Evolutionary conservation across 2,888 invertebrate species (phyloP).

Genomic region (Orchesellides sinensis): DNA sequence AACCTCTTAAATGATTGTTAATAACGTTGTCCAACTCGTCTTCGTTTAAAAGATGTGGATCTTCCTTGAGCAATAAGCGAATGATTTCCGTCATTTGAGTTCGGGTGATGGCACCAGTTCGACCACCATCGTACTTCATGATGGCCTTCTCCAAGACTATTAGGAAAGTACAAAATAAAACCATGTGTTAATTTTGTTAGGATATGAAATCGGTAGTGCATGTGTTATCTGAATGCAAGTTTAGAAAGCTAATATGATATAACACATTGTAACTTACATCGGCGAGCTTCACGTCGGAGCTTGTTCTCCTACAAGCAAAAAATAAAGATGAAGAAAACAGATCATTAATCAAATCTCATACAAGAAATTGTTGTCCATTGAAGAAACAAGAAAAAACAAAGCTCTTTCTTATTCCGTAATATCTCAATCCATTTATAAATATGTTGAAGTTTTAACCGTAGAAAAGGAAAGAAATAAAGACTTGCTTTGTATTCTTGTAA

Average conservation of each 20-base stretch:
- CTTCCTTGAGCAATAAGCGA: conserved; percentile 61
- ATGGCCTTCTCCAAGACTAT: conserved; percentile 66
- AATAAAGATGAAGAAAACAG: neutral
- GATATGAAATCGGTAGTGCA: neutral
- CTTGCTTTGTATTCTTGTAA: neutral
- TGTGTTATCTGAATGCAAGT: neutral
- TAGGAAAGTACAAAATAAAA: neutral
- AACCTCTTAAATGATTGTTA: conserved; percentile 5
- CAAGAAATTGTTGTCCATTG: neutral
- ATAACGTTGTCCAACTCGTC: conserved; percentile 54
- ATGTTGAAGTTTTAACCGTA: neutral
- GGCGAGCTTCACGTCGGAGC: conserved; percentile 64
- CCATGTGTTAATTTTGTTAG: neutral
- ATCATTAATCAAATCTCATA: neutral
- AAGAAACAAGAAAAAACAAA: no score
- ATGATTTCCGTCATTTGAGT: conserved; percentile 58
- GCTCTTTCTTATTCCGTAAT: neutral
- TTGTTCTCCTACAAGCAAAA: conserved; percentile 63
- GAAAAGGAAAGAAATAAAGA: neutral
- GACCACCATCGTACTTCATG: conserved; percentile 61
- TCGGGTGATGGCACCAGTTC: conserved; percentile 64
- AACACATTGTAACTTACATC: conserved; percentile 43
- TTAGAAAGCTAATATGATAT: neutral
- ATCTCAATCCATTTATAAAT: neutral
- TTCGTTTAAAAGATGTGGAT: conserved; percentile 60